Evolutionary conservation across 2,797 vertebrate species (phyloP).

Genomic region (Oreochromis mossambicus): DNA sequence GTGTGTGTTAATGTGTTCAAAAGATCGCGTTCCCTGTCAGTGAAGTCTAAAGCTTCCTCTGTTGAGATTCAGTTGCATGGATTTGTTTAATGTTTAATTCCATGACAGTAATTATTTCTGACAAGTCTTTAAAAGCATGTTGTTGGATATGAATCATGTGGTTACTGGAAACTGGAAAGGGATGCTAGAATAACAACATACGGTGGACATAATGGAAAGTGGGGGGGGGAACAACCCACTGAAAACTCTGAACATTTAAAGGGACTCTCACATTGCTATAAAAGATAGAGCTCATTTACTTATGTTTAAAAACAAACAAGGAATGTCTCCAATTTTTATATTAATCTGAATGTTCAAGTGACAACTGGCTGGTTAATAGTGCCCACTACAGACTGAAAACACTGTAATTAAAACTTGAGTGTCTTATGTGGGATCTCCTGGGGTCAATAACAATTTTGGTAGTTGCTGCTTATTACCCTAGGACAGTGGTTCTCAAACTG

Average conservation of each 20-base stretch:
- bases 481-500: background rate
- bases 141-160: background rate
- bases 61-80: background rate
- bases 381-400: background rate
- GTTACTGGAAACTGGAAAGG: background rate
- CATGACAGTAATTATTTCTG: background rate
- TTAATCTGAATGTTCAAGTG: background rate
- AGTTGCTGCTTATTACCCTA: background rate
- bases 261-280: background rate
- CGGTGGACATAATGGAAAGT: background rate
- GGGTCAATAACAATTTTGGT: background rate
- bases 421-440: background rate
- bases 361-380: fast-evolving
- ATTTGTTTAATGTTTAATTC: background rate
- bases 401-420: background rate
- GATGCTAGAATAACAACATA: background rate
- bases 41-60: background rate
- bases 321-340: background rate
- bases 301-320: background rate
- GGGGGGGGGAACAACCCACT: background rate
- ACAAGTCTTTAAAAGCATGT: background rate
- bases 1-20: background rate
- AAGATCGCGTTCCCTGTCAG: background rate
- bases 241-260: background rate
- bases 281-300: background rate